phyloP scores from a whole-genome alignment of 2,888 invertebrate genomes.

The Philopedon plagiatum region DNA sequence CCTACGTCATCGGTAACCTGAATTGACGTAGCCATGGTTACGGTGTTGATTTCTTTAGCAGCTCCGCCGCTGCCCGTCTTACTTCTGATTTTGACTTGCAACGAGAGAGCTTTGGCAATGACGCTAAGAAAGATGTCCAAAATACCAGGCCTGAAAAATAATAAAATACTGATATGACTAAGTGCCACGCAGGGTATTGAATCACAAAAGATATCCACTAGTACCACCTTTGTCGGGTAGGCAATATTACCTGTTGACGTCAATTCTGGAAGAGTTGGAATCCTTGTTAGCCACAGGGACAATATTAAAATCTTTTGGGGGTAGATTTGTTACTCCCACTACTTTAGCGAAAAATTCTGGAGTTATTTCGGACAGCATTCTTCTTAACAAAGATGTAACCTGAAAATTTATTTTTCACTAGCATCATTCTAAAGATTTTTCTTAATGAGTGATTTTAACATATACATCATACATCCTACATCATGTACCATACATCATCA shows the following conservation, averaged over 20 bases:
- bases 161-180: too few relatives aligned
- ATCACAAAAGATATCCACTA: too few relatives aligned
- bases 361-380: conserved; percentile 91
- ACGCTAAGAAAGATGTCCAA: conserved; percentile 92
- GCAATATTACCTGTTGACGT: conserved; percentile 69
- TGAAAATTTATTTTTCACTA: conserved; percentile 63
- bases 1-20: conserved; percentile 73
- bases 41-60: conserved; percentile 71
- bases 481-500: too few relatives aligned
- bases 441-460: too few relatives aligned
- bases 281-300: conserved; percentile 73
- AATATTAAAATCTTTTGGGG: conserved; percentile 84
- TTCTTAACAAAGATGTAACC: conserved; percentile 87
- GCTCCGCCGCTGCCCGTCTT: conserved; percentile 71
- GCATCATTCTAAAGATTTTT: too few relatives aligned
- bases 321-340: conserved; percentile 79
- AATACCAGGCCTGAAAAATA: conserved; percentile 76
- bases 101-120: conserved; percentile 90
- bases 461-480: not conserved
- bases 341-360: conserved; percentile 87
- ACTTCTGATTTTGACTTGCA: conserved; percentile 88
- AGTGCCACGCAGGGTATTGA: too few relatives aligned
- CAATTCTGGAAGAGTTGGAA: conserved; percentile 69
- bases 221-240: too few relatives aligned
- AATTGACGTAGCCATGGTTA: conserved; percentile 75